Evolutionary conservation across 1,140 invertebrate species (phyloP).

Genomic region (Megalopta genalis): DNA sequence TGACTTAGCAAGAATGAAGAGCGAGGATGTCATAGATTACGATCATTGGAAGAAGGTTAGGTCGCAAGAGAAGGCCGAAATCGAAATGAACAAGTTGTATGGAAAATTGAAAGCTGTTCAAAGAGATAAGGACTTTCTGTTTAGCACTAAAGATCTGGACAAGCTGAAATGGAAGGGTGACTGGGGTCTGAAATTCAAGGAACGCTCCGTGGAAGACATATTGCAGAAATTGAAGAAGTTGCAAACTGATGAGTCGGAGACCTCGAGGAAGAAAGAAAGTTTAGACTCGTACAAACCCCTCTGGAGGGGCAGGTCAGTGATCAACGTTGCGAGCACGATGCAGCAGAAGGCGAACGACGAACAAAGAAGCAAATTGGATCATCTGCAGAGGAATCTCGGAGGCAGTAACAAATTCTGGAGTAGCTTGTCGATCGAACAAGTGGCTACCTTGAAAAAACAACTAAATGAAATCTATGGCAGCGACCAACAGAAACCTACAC

Average conservation of each 20-base stretch:
- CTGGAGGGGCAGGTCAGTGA: slow-evolving; percentile 91
- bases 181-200: slow-evolving; percentile 88
- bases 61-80: slow-evolving; percentile 89
- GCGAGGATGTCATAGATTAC: slow-evolving; percentile 91
- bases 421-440: slow-evolving; percentile 91
- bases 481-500: slow-evolving; percentile 67
- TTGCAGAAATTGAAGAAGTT: slow-evolving; percentile 86
- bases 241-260: slow-evolving; percentile 76
- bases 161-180: slow-evolving; percentile 88
- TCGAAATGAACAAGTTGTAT: slow-evolving; percentile 89
- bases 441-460: slow-evolving; percentile 89
- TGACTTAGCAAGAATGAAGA: slow-evolving; percentile 85
- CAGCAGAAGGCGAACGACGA: slow-evolving; percentile 77
- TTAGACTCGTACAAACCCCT: slow-evolving; percentile 87
- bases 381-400: slow-evolving; percentile 80
- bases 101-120: slow-evolving; percentile 89
- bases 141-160: slow-evolving; percentile 86
- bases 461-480: slow-evolving; percentile 90
- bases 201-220: slow-evolving; percentile 93
- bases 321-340: slow-evolving; percentile 86
- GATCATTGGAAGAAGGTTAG: slow-evolving; percentile 91
- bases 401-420: slow-evolving; percentile 89
- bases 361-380: slow-evolving; percentile 56
- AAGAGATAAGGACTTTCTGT: slow-evolving; percentile 91
- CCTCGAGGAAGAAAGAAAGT: slow-evolving; percentile 76